Conservation (phyloP, 64 coral and sea anemone genomes). For the Dendrophyllia cribrosa region DNA sequence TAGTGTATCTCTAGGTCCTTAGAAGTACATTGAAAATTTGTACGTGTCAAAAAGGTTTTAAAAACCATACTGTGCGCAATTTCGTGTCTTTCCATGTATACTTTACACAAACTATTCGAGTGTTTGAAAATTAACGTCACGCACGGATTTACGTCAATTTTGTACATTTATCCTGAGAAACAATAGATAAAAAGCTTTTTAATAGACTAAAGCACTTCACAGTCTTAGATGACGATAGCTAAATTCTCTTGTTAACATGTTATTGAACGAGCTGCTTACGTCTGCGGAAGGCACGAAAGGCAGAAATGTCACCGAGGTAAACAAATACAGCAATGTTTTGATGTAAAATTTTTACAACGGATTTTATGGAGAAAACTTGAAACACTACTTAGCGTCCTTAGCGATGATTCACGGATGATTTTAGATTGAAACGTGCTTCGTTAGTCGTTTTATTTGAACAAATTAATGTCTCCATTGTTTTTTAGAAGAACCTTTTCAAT, state of each 20-base stretch:
- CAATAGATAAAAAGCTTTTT: not conserved
- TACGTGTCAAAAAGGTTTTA: too few species aligned
- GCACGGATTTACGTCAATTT: constrained; percentile 14
- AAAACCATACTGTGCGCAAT: too few species aligned
- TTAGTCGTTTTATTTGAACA: not conserved
- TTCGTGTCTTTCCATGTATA: too few species aligned
- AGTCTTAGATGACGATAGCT: not conserved
- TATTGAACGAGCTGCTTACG: too few species aligned
- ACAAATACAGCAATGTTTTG: too few species aligned
- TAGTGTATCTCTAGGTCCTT: too few species aligned
- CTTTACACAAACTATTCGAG: too few species aligned
- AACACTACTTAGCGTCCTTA: too few species aligned
- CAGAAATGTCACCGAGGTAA: too few species aligned
- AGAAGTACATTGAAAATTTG: too few species aligned
- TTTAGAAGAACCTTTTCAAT: not conserved
- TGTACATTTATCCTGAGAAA: not conserved
- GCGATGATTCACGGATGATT: not conserved
- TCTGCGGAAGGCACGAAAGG: too few species aligned
- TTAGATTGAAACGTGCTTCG: not conserved
- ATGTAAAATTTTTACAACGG: not conserved
- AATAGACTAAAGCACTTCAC: not conserved
- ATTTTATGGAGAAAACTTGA: not conserved
- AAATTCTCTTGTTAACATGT: too few species aligned
- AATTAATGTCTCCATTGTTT: not conserved
- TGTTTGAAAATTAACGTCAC: not conserved